Percentiles rank a stretch among this genome's conserved stretches.
Evolutionary conservation across 2,113 vertebrate species (phyloP).

Genomic region (Actenoides lindsayi): DNA sequence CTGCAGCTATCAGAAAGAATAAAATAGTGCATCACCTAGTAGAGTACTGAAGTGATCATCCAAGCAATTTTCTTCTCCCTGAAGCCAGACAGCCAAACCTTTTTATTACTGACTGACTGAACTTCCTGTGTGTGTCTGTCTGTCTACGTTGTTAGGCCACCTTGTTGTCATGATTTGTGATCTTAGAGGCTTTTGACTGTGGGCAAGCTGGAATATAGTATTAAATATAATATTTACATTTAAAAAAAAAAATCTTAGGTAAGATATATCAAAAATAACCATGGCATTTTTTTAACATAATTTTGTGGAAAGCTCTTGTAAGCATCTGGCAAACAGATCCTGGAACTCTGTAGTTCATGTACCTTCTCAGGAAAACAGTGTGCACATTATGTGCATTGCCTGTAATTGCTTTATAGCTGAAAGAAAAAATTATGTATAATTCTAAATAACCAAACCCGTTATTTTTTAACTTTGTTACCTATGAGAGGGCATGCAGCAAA

Average conservation of each 20-base stretch:
- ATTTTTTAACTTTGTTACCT: not conserved
- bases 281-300: not conserved
- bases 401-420: not conserved
- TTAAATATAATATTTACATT: constrained; percentile 37
- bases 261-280: not conserved
- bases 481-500: not conserved
- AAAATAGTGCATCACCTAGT: constrained; percentile 57
- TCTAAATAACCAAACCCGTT: not conserved
- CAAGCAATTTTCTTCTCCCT: constrained; percentile 62
- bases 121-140: constrained; percentile 35
- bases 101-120: constrained; percentile 66
- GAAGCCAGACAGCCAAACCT: constrained; percentile 64
- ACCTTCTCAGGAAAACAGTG: no score
- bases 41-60: constrained; percentile 55
- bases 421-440: not conserved
- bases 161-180: not conserved
- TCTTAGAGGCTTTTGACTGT: constrained; percentile 23
- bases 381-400: not conserved
- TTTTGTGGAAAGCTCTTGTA: not conserved
- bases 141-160: constrained; percentile 47
- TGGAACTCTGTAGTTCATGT: not conserved
- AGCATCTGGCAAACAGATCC: not conserved
- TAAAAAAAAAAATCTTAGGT: not conserved
- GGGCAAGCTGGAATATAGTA: not conserved
- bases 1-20: constrained; percentile 66